phyloP scores from a whole-genome alignment of 2,113 vertebrate species.

The Tenebrosternarchus preto region DNA sequence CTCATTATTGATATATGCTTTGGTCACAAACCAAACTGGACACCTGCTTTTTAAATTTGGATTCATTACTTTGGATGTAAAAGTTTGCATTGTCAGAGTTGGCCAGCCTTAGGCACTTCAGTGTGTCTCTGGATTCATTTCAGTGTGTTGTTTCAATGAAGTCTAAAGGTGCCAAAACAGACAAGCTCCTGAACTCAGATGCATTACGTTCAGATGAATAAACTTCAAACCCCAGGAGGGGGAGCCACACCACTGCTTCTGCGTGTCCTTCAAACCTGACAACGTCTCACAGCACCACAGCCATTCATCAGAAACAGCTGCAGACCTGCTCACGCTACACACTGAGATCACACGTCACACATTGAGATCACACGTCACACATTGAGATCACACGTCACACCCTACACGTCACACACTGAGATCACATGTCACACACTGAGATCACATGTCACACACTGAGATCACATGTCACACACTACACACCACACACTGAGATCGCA shows the following conservation, averaged over 20 bases:
- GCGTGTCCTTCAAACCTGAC: constrained; percentile 54
- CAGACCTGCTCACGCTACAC: not conserved
- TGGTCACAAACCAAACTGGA: constrained; percentile 71
- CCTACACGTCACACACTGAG: not conserved
- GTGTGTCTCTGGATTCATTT: constrained; percentile 68
- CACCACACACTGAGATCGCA: too few relatives aligned
- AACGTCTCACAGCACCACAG: not conserved
- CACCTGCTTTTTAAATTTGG: constrained; percentile 70
- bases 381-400: too few relatives aligned
- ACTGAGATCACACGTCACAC: too few relatives aligned
- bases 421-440: too few relatives aligned
- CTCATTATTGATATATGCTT: constrained; percentile 53
- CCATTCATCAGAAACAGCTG: not conserved
- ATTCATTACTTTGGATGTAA: constrained; percentile 70
- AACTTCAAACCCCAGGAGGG: constrained; percentile 74
- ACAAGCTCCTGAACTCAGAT: constrained; percentile 78
- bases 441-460: too few relatives aligned
- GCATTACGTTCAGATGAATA: constrained; percentile 80
- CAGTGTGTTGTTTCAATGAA: constrained; percentile 74
- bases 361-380: not conserved
- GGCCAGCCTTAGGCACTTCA: constrained; percentile 77
- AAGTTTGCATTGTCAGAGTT: constrained; percentile 72
- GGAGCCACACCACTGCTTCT: constrained; percentile 67
- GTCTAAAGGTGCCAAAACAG: constrained; percentile 81
- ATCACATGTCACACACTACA: too few relatives aligned